phyloP scores from a whole-genome alignment of 2,113 vertebrate species.

The Carassius gibelio region DNA sequence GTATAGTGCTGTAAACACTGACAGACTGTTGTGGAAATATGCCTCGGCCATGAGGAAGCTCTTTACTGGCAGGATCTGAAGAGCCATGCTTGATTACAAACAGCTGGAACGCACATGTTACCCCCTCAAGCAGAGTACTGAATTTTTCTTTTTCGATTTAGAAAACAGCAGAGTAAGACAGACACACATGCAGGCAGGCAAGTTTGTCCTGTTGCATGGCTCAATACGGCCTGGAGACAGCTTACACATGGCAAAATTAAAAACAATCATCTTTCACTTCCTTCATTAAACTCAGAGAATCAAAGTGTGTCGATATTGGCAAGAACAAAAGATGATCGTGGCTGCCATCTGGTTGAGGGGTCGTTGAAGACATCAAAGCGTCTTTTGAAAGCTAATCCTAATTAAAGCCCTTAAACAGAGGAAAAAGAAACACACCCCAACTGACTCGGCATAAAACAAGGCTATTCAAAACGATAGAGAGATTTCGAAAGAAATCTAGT shows the following conservation, averaged over 20 bases:
- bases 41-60: conserved; percentile 40
- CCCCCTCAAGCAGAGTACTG: conserved; percentile 29
- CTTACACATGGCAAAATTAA: conserved; percentile 63
- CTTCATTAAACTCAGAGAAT: conserved; percentile 57
- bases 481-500: background rate
- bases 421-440: conserved; percentile 15
- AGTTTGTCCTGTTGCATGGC: conserved; percentile 41
- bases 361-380: conserved; percentile 53
- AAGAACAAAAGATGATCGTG: conserved; percentile 68
- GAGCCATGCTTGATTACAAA: conserved; percentile 41
- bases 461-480: background rate
- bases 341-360: conserved; percentile 65
- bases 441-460: conserved; percentile 15
- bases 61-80: conserved; percentile 45
- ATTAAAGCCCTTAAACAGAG: conserved; percentile 49
- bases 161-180: conserved; percentile 14
- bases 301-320: conserved; percentile 66
- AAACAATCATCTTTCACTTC: conserved; percentile 58
- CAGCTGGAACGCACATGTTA: conserved; percentile 63
- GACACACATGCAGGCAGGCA: conserved; percentile 28
- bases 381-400: conserved; percentile 67
- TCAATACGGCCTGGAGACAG: conserved; percentile 48
- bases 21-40: conserved; percentile 34
- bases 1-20: conserved; percentile 50
- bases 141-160: conserved; percentile 27